Percentiles rank a stretch among this genome's conserved stretches.
Evolutionary conservation across 2,797 vertebrate genomes (phyloP).

Genomic region (Anguilla anguilla): DNA sequence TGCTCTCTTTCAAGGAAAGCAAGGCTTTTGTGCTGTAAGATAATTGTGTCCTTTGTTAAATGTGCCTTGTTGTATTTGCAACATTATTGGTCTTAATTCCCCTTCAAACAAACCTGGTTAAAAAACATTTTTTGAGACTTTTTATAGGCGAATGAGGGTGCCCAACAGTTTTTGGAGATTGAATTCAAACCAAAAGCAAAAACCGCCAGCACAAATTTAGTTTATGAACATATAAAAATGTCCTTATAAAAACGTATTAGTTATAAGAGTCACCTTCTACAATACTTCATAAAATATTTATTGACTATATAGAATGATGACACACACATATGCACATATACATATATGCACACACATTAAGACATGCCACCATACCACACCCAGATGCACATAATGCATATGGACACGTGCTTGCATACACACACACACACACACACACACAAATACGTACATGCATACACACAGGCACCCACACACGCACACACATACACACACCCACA

Average conservation of each 20-base stretch:
- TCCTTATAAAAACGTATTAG: not conserved
- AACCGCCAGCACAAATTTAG: not conserved
- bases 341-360: not conserved
- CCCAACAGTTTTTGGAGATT: not conserved
- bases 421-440: not conserved
- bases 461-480: not conserved
- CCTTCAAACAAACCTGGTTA: not conserved
- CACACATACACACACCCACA: too few species aligned
- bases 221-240: not conserved
- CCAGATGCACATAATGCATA: too few species aligned
- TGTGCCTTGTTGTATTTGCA: not conserved
- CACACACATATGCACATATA: too few species aligned
- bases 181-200: not conserved
- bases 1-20: not conserved
- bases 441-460: too few species aligned
- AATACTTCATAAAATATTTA: not conserved
- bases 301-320: not conserved
- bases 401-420: too few species aligned
- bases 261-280: not conserved
- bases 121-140: not conserved
- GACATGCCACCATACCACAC: too few species aligned
- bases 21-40: not conserved
- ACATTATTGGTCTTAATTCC: not conserved
- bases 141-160: not conserved
- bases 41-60: not conserved